Conservation (phyloP, 2,888 invertebrate genomes). For the Tinea semifulvella region DNA sequence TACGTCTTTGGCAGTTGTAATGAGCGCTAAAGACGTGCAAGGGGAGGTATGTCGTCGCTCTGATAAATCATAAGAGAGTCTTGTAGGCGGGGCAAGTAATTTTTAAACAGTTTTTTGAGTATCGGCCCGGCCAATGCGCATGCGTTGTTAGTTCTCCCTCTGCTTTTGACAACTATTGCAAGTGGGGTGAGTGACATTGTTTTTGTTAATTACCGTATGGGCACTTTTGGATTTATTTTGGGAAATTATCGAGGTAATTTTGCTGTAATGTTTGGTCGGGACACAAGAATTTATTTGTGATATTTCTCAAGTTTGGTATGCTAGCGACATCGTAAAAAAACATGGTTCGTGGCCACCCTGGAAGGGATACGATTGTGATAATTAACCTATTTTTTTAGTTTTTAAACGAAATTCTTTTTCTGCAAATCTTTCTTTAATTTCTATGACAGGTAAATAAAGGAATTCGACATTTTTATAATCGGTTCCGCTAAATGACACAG, state of each 20-base stretch:
- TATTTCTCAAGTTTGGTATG: too few relatives aligned
- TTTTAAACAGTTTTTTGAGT: slow-evolving; percentile 14
- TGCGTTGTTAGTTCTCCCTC: not conserved
- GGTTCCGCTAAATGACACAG: too few relatives aligned
- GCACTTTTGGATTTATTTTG: not conserved
- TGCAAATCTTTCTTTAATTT: too few relatives aligned
- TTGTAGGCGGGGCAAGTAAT: slow-evolving; percentile 9
- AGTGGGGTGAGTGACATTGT: slow-evolving; percentile 3
- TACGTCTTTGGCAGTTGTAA: not conserved
- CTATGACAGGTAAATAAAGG: too few relatives aligned
- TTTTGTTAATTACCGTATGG: not conserved
- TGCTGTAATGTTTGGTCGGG: too few relatives aligned
- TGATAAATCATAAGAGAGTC: slow-evolving; percentile 13
- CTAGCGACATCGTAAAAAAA: too few relatives aligned
- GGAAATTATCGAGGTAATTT: slow-evolving; percentile 3
- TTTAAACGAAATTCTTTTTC: too few relatives aligned
- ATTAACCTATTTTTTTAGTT: too few relatives aligned
- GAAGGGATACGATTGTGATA: too few relatives aligned
- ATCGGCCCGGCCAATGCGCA: slow-evolving; percentile 11
- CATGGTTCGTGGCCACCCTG: too few relatives aligned
- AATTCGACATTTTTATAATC: too few relatives aligned
- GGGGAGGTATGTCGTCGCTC: slow-evolving; percentile 5
- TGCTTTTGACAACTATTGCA: not conserved
- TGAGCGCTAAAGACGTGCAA: not conserved
- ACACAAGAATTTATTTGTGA: too few relatives aligned